These are phyloP conservation scores for Dinomys branickii DNA, from an alignment of 2,113 vertebrate species.

Conservation along the genomic window DNA sequence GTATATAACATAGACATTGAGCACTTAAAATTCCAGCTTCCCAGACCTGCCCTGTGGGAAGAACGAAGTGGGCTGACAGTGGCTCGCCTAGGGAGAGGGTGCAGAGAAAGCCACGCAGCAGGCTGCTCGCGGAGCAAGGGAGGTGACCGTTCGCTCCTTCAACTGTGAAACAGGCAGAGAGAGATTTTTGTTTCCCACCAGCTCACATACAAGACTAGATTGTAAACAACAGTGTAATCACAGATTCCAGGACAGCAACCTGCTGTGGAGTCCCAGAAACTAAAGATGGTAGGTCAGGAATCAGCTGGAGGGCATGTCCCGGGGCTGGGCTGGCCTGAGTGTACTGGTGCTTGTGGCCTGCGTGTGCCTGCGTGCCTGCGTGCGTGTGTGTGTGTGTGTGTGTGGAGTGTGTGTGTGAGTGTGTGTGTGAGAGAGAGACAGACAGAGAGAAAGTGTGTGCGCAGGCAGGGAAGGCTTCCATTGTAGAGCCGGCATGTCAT, in stretches of 20 bases:
- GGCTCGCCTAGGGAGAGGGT: neutral
- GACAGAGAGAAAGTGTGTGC: too few relatives aligned
- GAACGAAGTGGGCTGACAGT: neutral
- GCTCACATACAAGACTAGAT: neutral
- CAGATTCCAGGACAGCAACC: neutral
- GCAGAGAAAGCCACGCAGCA: neutral
- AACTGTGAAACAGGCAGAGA: neutral
- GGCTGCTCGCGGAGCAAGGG: neutral
- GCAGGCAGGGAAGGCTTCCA: neutral
- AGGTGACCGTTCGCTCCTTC: neutral
- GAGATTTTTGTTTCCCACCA: neutral
- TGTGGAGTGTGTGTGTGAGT: neutral
- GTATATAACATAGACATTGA: neutral
- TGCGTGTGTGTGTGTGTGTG: fast-evolving
- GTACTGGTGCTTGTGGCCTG: neutral
- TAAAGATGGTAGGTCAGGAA: neutral
- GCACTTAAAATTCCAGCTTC: neutral
- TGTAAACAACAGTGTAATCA: neutral
- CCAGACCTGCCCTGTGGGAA: neutral
- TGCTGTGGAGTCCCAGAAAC: neutral
- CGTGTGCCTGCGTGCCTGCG: neutral
- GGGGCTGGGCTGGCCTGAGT: neutral
- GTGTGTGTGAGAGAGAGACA: too few relatives aligned
- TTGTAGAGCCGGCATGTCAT: neutral
- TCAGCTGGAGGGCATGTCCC: neutral